Evolutionary conservation across 2,888 invertebrate genomes (phyloP), one percentile per base, ranked within the genome.

Genomic region (Calliphora vomitoria): DNA sequence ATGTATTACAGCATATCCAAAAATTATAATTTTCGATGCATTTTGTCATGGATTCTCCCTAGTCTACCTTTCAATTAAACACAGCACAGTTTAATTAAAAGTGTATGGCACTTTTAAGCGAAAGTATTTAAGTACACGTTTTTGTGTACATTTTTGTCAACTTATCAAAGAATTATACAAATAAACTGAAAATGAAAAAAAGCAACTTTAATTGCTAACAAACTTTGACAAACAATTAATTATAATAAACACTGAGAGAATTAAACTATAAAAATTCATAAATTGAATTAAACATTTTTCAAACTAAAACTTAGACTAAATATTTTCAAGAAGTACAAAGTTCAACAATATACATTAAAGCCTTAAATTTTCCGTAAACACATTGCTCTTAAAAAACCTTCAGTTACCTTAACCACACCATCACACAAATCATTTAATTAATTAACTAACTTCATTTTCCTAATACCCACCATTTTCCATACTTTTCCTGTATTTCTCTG

Each of bases 161-260:
- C 55, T 78, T 79, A 44, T 79, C 68, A 68, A 68, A 80, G 35
- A 60, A 44, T 50, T 60, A 69, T 55, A 47, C 35, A 13, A 60
- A 58, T 58, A 20, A 60, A 62, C 25, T 15, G 31, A 60, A 60
- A 60, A 15, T 31, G 11, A 64, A 62, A 62, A 13, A 15, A 64
- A 72, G 31, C 4, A 11, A 18, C 0, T 20, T 47, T 44, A 53
- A 64, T 71, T 72, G 41, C 62, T 53, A 69, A 60, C 72, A 81
- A 72, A 69, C 55, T 64, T 81, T 72, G 25, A 64, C 64, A 64
- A 72, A 64, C 31, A 64, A 64, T 81, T 64, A 72, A 72, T 64
- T 64, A 64, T 62, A 53, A 81, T 13, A 18, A 64, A 72, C 72
- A 72, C 81, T 8, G 41, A 0, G 0, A 72, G 11, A 62, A 80